These are phyloP conservation scores for Amyelois transitella DNA, from an alignment of 1,140 invertebrate species.

Conservation along the genomic window DNA sequence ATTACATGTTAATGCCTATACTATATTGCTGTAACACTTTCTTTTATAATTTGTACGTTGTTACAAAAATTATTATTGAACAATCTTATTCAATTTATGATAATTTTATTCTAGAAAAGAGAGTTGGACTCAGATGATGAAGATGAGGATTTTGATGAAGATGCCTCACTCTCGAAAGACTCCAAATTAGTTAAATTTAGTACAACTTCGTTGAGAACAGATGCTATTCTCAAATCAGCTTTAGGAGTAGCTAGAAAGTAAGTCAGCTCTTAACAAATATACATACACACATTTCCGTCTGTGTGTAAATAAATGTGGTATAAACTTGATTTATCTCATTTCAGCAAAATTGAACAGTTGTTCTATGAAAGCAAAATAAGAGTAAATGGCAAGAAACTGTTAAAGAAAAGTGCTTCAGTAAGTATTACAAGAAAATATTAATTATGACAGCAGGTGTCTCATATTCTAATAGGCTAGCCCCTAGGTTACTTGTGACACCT, in stretches of 20 bases:
- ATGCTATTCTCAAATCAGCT: slow-evolving; percentile 79
- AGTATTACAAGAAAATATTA: slow-evolving; percentile 25
- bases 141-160: slow-evolving; percentile 32
- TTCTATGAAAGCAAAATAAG: slow-evolving; percentile 82
- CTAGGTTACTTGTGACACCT: no score
- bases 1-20: background rate
- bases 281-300: background rate
- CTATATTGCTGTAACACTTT: no score
- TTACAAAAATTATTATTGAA: background rate
- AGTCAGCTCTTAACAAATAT: slow-evolving; percentile 34
- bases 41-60: no score
- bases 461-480: no score
- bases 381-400: slow-evolving; percentile 79
- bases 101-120: slow-evolving; percentile 23
- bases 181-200: slow-evolving; percentile 77
- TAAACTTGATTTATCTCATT: slow-evolving; percentile 18
- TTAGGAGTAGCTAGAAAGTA: slow-evolving; percentile 80
- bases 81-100: background rate
- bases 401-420: slow-evolving; percentile 78
- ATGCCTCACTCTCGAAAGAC: slow-evolving; percentile 56
- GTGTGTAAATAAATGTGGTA: background rate
- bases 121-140: slow-evolving; percentile 56
- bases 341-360: slow-evolving; percentile 78
- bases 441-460: no score
- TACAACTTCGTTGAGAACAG: slow-evolving; percentile 78